Conservation (phyloP, 2,113 vertebrate species). For the Prionailurus bengalensis region DNA sequence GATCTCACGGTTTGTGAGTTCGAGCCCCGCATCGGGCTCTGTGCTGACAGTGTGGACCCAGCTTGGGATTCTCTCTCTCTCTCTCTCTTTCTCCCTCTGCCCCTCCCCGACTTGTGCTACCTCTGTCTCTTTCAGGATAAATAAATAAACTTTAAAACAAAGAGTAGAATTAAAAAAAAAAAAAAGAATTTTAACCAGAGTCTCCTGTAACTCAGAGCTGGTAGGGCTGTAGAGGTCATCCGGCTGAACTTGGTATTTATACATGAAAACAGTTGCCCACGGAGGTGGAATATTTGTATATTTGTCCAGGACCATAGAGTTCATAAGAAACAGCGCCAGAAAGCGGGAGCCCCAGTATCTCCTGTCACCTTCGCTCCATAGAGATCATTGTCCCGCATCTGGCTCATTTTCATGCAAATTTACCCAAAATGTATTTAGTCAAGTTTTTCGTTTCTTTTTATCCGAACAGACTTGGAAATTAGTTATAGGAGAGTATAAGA, state of each 20-base stretch:
- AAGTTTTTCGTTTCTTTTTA: neutral
- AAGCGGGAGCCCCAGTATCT: fast-evolving
- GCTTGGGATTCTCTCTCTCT: too few relatives aligned
- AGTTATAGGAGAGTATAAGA: too few relatives aligned
- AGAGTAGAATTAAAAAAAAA: neutral
- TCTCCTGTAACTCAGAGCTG: neutral
- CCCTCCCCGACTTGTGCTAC: too few relatives aligned
- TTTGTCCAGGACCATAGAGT: too few relatives aligned
- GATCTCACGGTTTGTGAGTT: neutral
- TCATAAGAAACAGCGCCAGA: fast-evolving
- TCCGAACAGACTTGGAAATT: neutral
- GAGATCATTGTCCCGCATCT: fast-evolving
- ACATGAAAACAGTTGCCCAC: neutral
- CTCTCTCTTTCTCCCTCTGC: too few relatives aligned
- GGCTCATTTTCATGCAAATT: neutral
- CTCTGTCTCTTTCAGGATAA: too few relatives aligned
- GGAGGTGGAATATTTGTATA: fast-evolving
- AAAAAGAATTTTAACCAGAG: too few relatives aligned
- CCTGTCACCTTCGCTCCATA: fast-evolving
- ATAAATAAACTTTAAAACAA: too few relatives aligned
- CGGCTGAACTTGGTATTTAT: too few relatives aligned
- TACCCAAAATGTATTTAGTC: neutral
- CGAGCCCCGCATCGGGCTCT: neutral
- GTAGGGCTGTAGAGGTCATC: neutral
- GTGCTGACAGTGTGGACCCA: too few relatives aligned